Evolutionary conservation across 2,797 vertebrate genomes (phyloP), one percentile per base, ranked within the genome.

Genomic region (Falco naumanni): DNA sequence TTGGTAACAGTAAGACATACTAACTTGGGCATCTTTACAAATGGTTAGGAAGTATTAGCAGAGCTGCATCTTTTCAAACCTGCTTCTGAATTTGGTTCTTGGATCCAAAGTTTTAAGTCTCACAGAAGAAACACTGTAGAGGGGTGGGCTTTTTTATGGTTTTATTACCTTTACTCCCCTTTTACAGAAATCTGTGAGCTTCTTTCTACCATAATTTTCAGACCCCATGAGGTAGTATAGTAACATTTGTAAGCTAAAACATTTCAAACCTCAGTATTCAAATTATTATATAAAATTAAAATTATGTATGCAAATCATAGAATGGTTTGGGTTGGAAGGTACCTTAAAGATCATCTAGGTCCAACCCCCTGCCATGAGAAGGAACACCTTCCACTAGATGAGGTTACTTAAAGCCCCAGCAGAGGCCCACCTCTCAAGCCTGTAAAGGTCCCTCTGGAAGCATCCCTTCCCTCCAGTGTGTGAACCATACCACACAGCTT

Each of bases 91-190:
- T 48, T 60, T 5, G 0, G 4, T 21, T 37, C 41, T 29, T 33
- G 19, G 77, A 68, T 18, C 12, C 29, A 68, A 77, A 41, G 3
- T 31, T 13, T 29, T 3, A 29, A 69, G 9, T 16, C 31, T 83
- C 15, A 45, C 4, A 50, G 45, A 64, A 31, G 16, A 51, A 90
- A 37, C 10, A 22, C 17, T 37, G 70, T 53, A 19, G 11, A 48
- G 16, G 4, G 21, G 2, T 24, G 5, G 1, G 0, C 6, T 3
- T 70, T 69, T 18, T 15, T 19, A 33, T 19, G 19, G 13, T 34
- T 81, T 65, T 22, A 34, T 18, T 61, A 83, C 20, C 13, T 81
- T 74, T 76, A 26, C 17, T 79, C 61, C 25, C 26, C 33, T 91
- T 43, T 43, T 61, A 75, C 14, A 72, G 24, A 51, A 79, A n/a